These are phyloP conservation scores for Brachirus orientalis DNA, from an alignment of 2,113 vertebrate species.

Conservation along the genomic window DNA sequence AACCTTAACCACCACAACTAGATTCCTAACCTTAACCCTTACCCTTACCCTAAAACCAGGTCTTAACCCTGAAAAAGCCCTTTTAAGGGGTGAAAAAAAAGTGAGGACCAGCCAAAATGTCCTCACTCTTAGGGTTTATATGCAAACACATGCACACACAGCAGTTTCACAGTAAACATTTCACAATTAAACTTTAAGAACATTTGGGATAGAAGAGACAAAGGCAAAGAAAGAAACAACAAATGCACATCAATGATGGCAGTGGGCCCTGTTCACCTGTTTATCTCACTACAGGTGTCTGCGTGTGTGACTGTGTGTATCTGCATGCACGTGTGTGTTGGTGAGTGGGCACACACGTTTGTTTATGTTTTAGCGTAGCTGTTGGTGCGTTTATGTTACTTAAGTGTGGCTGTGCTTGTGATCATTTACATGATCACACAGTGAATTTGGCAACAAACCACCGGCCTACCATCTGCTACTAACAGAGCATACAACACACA, in stretches of 20 bases:
- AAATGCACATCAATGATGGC: conserved; percentile 14
- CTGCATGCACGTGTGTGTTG: conserved; percentile 3
- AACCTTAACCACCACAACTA: no score
- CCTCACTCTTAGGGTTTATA: no score
- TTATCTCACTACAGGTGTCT: conserved; percentile 43
- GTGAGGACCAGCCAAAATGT: no score
- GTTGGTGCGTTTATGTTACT: conserved; percentile 44
- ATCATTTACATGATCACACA: conserved; percentile 72
- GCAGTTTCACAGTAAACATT: conserved; percentile 36
- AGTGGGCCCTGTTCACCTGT: not conserved
- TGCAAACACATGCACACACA: conserved; percentile 8
- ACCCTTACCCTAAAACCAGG: no score
- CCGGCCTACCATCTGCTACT: conserved; percentile 70
- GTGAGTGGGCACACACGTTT: conserved; percentile 6
- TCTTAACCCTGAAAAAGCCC: no score
- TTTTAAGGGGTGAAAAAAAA: no score
- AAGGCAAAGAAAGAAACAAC: not conserved
- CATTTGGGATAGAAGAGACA: not conserved
- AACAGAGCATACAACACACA: conserved; percentile 42
- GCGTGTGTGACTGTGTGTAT: not conserved
- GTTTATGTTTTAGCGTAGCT: conserved; percentile 29
- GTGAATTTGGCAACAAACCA: conserved; percentile 69
- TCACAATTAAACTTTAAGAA: conserved; percentile 37
- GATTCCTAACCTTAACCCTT: no score
- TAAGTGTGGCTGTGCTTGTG: conserved; percentile 48